Base-by-base conservation (phyloP, 2,113 vertebrate genomes). In the Axis porcinus region DNA sequence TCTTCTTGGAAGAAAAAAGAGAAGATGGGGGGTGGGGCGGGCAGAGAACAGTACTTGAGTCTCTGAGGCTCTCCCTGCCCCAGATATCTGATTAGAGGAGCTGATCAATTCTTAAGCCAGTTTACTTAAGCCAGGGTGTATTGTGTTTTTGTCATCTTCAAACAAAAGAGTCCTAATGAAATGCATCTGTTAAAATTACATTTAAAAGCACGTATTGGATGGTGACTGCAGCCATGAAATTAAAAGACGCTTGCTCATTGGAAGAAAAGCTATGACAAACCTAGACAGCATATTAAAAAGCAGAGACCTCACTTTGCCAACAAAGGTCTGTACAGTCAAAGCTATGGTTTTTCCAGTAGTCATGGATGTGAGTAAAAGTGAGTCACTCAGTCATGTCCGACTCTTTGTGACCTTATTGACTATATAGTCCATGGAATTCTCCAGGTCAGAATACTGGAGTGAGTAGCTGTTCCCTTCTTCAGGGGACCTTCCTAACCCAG, bases 11-110 rank as follows among this genome's bases (percentile, higher is more conserved):
- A 62, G 58, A 25, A 54, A 62, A 88, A 76, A 47, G 62, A 86
- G 52, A 36, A 3, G 25, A 1, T 7, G 7, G 17, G 5, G 10
- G 8, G 3, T 15, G 11, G 4, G 21, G 36, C 1, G 1, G 4
- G 28, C 70, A 9, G 13, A 1, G 21, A 2, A 10, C 4, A 30
- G 40, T 47, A 76, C 67, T 55, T 10, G 78, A 47, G 9, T n/a
- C 14, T 40, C 27, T 6, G 19, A 76, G 54, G 36, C 19, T 79
- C 21, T 5, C 47, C 33, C 50, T 67, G 12, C 54, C 40, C 86
- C 40, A 64, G 40, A 10, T 2, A 19, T 47, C 89, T 90, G 64
- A 30, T 40, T 79, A 21, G 30, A 74, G 19, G 52, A 81, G 50
- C 57, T 40, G 60, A 78, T 13, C 10, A 19, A 40, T 60, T 78